Evolutionary conservation across 2,888 invertebrate genomes (phyloP).

Genomic region (Pelosia muscerda): DNA sequence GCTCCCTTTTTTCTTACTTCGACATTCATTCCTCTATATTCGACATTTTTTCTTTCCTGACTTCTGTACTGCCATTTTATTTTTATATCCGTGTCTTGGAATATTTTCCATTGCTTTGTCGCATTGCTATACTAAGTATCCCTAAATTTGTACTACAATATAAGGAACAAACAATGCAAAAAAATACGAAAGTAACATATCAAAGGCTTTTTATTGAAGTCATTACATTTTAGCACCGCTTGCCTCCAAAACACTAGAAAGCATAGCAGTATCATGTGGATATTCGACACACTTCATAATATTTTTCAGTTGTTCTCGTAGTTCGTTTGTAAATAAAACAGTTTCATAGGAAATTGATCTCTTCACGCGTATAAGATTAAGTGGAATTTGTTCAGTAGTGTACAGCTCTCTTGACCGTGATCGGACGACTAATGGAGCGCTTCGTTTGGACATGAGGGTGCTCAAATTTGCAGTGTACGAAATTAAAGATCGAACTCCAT

Average conservation of each 20-base stretch:
- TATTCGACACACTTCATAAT: conserved; percentile 61
- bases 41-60: conserved; percentile 66
- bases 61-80: conserved; percentile 71
- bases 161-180: conserved; percentile 23
- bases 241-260: conserved; percentile 59
- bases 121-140: conserved; percentile 20
- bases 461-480: conserved; percentile 65
- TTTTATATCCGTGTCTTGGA: conserved; percentile 74
- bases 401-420: conserved; percentile 32
- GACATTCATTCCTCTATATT: conserved; percentile 66
- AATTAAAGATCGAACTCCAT: conserved; percentile 64
- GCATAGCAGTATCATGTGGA: conserved; percentile 50
- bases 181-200: conserved; percentile 49
- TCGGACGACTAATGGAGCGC: conserved; percentile 15
- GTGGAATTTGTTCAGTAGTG: conserved; percentile 56
- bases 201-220: conserved; percentile 52
- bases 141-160: background rate
- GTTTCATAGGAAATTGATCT: conserved; percentile 76
- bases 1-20: conserved; percentile 58
- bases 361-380: conserved; percentile 68
- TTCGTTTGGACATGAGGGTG: conserved; percentile 7
- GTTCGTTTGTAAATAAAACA: conserved; percentile 68
- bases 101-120: conserved; percentile 67
- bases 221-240: conserved; percentile 30
- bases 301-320: conserved; percentile 67